Conservation (phyloP, 2,888 invertebrate species). For the Drosophila rubida region DNA sequence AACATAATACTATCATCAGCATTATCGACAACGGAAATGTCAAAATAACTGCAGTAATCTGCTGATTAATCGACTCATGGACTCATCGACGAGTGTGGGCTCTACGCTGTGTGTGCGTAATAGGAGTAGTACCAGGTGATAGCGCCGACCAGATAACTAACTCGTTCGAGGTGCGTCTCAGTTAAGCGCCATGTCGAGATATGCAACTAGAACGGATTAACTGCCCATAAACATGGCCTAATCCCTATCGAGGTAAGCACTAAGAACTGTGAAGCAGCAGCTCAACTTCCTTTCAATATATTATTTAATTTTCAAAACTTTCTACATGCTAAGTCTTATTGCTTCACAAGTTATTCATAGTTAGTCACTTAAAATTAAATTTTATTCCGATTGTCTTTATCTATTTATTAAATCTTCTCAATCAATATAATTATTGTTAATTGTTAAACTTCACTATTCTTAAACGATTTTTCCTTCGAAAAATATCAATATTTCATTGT, state of each 20-base stretch:
- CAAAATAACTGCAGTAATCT: slow-evolving; percentile 55
- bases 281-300: background rate
- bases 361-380: too few relatives aligned
- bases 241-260: background rate
- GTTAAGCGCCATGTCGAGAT: slow-evolving; percentile 3
- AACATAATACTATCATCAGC: slow-evolving; percentile 1
- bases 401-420: too few relatives aligned
- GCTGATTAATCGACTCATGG: slow-evolving; percentile 39
- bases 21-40: slow-evolving; percentile 65
- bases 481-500: too few relatives aligned
- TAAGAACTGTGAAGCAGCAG: background rate
- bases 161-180: slow-evolving; percentile 2
- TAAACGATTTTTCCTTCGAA: too few relatives aligned
- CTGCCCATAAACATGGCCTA: background rate
- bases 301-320: too few relatives aligned
- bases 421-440: too few relatives aligned
- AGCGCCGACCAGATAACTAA: background rate
- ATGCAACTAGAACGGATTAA: background rate
- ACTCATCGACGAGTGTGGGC: slow-evolving; percentile 5
- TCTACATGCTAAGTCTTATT: too few relatives aligned
- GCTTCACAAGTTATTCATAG: too few relatives aligned
- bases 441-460: too few relatives aligned
- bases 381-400: too few relatives aligned
- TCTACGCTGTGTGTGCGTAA: background rate
- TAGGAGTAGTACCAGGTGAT: slow-evolving; percentile 1